phyloP scores from a whole-genome alignment of 2,888 invertebrate species.

The Pristionchus exspectatus region DNA sequence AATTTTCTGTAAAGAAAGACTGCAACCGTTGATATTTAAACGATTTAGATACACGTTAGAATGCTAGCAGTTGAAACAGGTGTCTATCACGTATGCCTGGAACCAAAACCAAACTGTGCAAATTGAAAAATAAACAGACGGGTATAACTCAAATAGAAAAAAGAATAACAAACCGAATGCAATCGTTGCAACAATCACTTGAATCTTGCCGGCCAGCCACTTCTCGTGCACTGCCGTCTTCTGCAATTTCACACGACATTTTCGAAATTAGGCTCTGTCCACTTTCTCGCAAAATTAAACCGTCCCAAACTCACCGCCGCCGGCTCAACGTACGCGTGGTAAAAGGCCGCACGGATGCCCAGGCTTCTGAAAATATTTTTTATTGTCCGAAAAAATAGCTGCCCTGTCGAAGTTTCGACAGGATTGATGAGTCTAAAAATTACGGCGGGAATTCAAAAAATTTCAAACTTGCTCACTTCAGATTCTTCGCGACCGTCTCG shows the following conservation, averaged over 20 bases:
- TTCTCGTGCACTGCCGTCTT: conserved; percentile 77
- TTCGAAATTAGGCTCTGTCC: conserved; percentile 30
- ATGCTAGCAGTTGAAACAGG: not conserved
- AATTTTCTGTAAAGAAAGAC: too few relatives aligned
- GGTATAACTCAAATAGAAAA: not conserved
- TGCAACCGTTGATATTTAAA: too few relatives aligned
- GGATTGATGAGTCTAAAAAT: not conserved
- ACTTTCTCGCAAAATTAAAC: not conserved
- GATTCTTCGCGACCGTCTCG: conserved; percentile 70
- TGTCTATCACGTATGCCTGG: not conserved
- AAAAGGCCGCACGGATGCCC: conserved; percentile 86
- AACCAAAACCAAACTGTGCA: not conserved
- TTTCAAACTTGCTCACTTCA: conserved; percentile 61
- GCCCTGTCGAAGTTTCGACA: conserved; percentile 50
- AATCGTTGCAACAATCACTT: conserved; percentile 91
- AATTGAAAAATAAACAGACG: not conserved
- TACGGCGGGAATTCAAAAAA: not conserved
- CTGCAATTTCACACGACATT: not conserved
- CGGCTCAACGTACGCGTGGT: conserved; percentile 89
- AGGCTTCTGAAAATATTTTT: conserved; percentile 70
- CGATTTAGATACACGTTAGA: too few relatives aligned
- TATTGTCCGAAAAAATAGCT: conserved; percentile 51
- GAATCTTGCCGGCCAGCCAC: conserved; percentile 90
- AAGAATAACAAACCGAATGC: conserved; percentile 86
- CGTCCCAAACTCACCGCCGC: conserved; percentile 76